Evolutionary conservation across 2,113 vertebrate genomes (phyloP).

Genomic region (Sebastes fasciatus): DNA sequence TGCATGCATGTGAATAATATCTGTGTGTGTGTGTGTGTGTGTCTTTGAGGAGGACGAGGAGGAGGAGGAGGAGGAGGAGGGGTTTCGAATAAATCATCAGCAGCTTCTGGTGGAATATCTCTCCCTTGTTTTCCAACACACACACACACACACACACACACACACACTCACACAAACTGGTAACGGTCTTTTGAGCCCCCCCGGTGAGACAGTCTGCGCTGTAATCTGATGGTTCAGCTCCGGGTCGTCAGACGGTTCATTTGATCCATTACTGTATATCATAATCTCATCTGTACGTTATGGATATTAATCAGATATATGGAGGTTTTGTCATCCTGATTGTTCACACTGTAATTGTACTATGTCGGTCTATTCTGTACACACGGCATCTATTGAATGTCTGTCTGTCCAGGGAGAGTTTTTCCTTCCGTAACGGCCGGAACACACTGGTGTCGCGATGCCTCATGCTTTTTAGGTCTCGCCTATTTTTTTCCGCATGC

Average conservation of each 20-base stretch:
- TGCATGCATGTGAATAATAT: slow-evolving; percentile 3
- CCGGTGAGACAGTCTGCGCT: slow-evolving; percentile 32
- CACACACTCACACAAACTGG: slow-evolving; percentile 4
- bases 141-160: slow-evolving; percentile 14
- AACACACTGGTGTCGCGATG: too few relatives aligned
- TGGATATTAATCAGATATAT: neutral
- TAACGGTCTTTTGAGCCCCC: slow-evolving; percentile 43
- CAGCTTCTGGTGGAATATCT: slow-evolving; percentile 36
- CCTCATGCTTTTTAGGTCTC: too few relatives aligned
- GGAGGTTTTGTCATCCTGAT: neutral
- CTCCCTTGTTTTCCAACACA: slow-evolving; percentile 17
- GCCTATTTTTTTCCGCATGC: too few relatives aligned
- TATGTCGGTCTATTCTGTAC: neutral
- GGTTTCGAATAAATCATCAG: slow-evolving; percentile 48
- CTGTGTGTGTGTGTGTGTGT: slow-evolving; percentile 6
- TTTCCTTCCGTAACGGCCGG: too few relatives aligned
- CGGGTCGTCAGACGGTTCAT: neutral
- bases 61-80: neutral
- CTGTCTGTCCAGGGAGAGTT: too few relatives aligned
- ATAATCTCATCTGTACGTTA: neutral
- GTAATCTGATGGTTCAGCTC: slow-evolving; percentile 48
- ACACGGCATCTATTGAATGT: neutral
- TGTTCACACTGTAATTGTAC: neutral
- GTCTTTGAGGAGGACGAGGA: too few relatives aligned
- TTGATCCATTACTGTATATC: slow-evolving; percentile 22